These are phyloP conservation scores for Deilephila porcellus DNA, from an alignment of 2,888 invertebrate genomes.

Conservation along the genomic window DNA sequence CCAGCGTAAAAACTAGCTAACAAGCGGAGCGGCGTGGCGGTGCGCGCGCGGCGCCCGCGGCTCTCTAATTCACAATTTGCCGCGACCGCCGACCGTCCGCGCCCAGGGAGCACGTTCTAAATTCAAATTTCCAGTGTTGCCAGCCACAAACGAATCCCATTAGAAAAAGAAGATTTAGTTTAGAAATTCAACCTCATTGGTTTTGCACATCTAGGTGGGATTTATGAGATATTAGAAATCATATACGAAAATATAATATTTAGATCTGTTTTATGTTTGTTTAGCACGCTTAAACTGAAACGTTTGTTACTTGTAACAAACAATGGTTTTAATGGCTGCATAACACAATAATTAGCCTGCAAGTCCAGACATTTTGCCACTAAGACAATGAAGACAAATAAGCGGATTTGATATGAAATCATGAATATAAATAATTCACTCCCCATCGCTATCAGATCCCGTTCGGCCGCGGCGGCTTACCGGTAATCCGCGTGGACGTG, in stretches of 20 bases:
- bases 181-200: neutral
- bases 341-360: neutral
- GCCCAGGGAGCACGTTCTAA: slow-evolving; percentile 72
- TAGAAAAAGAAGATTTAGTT: slow-evolving; percentile 62
- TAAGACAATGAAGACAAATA: neutral
- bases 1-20: slow-evolving; percentile 80
- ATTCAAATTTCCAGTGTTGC: slow-evolving; percentile 75
- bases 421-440: slow-evolving; percentile 28
- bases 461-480: slow-evolving; percentile 27
- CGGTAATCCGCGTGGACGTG: slow-evolving; percentile 32
- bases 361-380: neutral
- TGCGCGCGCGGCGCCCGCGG: slow-evolving; percentile 68
- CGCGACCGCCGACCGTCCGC: slow-evolving; percentile 57
- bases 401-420: slow-evolving; percentile 7
- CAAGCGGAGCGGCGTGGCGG: slow-evolving; percentile 61
- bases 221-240: neutral
- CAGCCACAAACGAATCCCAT: slow-evolving; percentile 67
- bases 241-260: too few species aligned
- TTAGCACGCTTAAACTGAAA: too few species aligned
- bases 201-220: neutral
- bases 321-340: neutral
- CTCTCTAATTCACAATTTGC: slow-evolving; percentile 79
- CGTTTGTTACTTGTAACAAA: too few species aligned
- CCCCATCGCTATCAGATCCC: slow-evolving; percentile 27
- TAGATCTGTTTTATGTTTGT: neutral